Conservation (phyloP, 2,797 vertebrate species). For the Scleropages formosus region DNA sequence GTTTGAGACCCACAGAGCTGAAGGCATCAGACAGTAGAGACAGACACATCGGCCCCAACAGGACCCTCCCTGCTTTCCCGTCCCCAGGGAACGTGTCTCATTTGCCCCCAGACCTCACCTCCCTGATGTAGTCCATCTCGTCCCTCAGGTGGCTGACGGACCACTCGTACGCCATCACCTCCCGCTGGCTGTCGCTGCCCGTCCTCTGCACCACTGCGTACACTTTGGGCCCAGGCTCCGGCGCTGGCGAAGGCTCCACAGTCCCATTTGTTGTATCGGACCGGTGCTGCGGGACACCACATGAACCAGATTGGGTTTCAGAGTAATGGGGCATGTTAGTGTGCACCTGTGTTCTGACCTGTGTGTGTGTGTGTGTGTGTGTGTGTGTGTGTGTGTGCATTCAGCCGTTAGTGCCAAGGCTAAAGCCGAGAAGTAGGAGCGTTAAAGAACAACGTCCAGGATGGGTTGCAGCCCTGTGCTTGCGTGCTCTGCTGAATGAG, state of each 20-base stretch:
- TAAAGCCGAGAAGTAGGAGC: conserved; percentile 49
- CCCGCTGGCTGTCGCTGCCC: conserved; percentile 77
- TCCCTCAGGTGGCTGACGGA: conserved; percentile 85
- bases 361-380: conserved; percentile 7
- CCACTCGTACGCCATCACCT: conserved; percentile 93
- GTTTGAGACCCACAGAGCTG: too few relatives aligned
- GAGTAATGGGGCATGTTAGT: not conserved
- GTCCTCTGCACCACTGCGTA: conserved; percentile 85
- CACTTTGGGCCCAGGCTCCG: conserved; percentile 69
- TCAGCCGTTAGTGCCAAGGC: conserved; percentile 46
- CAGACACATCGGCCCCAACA: not conserved
- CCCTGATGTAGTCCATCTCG: conserved; percentile 95
- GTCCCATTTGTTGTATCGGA: conserved; percentile 74
- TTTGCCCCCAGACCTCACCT: conserved; percentile 71
- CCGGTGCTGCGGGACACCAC: conserved; percentile 70
- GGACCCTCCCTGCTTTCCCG: not conserved
- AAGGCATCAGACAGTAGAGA: not conserved
- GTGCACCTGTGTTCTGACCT: not conserved
- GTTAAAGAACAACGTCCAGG: conserved; percentile 43
- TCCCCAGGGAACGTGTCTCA: not conserved
- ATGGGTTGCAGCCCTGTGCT: conserved; percentile 60
- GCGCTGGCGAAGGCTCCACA: conserved; percentile 56
- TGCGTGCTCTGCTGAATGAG: too few relatives aligned
- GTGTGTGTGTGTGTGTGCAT: not conserved
- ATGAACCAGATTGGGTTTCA: conserved; percentile 63